Conservation (phyloP, 2,113 vertebrate genomes). For the Atherinomorus stipes region DNA sequence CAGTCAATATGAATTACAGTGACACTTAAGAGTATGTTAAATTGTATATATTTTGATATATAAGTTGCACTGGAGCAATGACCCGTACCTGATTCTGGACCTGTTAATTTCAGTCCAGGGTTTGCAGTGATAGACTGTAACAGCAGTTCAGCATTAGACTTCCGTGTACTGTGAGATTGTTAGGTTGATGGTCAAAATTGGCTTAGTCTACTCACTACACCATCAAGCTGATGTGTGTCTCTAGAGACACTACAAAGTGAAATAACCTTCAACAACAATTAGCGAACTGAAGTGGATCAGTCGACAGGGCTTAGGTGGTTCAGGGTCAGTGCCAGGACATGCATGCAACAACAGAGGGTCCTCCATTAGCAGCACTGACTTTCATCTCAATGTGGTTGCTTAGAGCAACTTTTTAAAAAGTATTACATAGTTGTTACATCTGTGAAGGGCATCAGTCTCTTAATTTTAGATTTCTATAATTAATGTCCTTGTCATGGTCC, state of each 20-base stretch:
- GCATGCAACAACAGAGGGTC: constrained; percentile 25
- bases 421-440: constrained; percentile 21
- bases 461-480: constrained; percentile 23
- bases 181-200: constrained; percentile 24
- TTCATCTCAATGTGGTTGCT: constrained; percentile 34
- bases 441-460: constrained; percentile 28
- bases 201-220: constrained; percentile 34
- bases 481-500: not conserved
- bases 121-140: not conserved
- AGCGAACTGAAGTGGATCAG: constrained; percentile 47
- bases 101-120: not conserved
- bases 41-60: too few species aligned
- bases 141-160: not conserved
- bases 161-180: not conserved
- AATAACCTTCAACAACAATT: constrained; percentile 48
- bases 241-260: constrained; percentile 39
- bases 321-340: constrained; percentile 47
- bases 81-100: too few species aligned
- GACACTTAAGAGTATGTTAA: too few species aligned
- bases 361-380: constrained; percentile 34
- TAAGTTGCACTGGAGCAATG: too few species aligned
- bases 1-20: too few species aligned
- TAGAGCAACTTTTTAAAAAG: constrained; percentile 5
- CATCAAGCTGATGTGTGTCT: constrained; percentile 28
- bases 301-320: constrained; percentile 23